Conservation (phyloP, 2,888 invertebrate genomes). For the Scaptomyza polygonia region DNA sequence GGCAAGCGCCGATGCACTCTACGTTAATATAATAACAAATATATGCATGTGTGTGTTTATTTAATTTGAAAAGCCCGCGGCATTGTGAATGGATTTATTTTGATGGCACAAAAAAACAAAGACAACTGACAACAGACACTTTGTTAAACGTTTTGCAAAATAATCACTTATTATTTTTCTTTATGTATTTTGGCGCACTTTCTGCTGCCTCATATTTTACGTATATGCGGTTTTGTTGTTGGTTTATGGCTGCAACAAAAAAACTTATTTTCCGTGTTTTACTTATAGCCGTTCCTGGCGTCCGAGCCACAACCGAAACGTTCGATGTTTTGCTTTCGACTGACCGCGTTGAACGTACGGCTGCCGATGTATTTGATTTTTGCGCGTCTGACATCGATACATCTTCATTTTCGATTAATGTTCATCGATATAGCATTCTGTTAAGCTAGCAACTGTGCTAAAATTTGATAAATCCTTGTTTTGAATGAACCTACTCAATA, state of each 20-base stretch:
- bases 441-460: conserved; percentile 18
- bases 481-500: too few species aligned
- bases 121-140: conserved; percentile 20
- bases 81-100: conserved; percentile 34
- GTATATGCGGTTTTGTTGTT: conserved; percentile 25
- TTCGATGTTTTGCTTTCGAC: conserved; percentile 40
- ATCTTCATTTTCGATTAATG: conserved; percentile 1
- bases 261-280: conserved; percentile 22
- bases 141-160: conserved; percentile 38
- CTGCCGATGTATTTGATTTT: conserved; percentile 29
- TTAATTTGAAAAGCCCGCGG: conserved; percentile 49
- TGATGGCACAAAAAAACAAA: conserved; percentile 22
- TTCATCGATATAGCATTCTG: conserved; percentile 4
- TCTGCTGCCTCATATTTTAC: conserved; percentile 19
- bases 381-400: conserved; percentile 36
- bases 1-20: conserved; percentile 50
- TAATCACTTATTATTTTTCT: conserved; percentile 33
- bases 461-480: neutral
- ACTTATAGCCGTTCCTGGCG: conserved; percentile 1
- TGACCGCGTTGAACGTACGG: conserved; percentile 18
- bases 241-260: conserved; percentile 19
- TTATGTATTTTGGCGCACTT: conserved; percentile 41
- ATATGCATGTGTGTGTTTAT: conserved; percentile 3
- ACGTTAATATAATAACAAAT: conserved; percentile 48
- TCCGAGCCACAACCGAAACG: conserved; percentile 31